A percentile compares a stretch with the other conserved stretches of the same genome.
These are phyloP conservation scores for Drosophila setifemur DNA, from an alignment of 1,140 invertebrate species.

Conservation along the genomic window DNA sequence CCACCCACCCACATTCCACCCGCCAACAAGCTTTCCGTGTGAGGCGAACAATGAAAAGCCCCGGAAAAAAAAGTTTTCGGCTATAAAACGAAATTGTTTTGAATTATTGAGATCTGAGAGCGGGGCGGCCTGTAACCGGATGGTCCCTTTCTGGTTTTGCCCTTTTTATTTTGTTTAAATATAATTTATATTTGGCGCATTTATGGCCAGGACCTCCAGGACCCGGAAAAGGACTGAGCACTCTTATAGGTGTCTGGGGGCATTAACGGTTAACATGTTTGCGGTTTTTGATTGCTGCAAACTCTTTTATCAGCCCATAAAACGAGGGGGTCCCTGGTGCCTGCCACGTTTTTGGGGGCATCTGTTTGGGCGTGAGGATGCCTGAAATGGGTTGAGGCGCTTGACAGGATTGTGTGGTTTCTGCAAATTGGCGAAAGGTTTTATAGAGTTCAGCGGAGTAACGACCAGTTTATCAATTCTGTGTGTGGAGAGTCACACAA, in stretches of 20 bases:
- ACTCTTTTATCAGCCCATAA: constrained; percentile 68
- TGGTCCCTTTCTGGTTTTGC: constrained; percentile 5
- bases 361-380: constrained; percentile 11
- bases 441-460: constrained; percentile 41
- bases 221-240: constrained; percentile 35
- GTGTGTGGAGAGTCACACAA: constrained; percentile 9
- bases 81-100: constrained; percentile 79
- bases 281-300: constrained; percentile 74
- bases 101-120: constrained; percentile 72
- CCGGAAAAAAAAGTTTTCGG: constrained; percentile 54
- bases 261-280: constrained; percentile 79
- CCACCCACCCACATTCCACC: constrained; percentile 8
- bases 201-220: constrained; percentile 36
- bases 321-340: constrained; percentile 32
- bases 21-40: background rate
- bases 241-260: constrained; percentile 74
- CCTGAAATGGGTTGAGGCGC: background rate
- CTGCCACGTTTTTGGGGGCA: constrained; percentile 4
- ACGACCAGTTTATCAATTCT: constrained; percentile 47
- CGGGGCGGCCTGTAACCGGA: constrained; percentile 34
- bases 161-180: constrained; percentile 49
- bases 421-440: constrained; percentile 42
- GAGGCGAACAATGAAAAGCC: constrained; percentile 37
- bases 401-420: constrained; percentile 28
- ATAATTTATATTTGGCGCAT: constrained; percentile 75